Base-by-base conservation (phyloP, 2,888 invertebrate species). In the Andrena praecox region DNA sequence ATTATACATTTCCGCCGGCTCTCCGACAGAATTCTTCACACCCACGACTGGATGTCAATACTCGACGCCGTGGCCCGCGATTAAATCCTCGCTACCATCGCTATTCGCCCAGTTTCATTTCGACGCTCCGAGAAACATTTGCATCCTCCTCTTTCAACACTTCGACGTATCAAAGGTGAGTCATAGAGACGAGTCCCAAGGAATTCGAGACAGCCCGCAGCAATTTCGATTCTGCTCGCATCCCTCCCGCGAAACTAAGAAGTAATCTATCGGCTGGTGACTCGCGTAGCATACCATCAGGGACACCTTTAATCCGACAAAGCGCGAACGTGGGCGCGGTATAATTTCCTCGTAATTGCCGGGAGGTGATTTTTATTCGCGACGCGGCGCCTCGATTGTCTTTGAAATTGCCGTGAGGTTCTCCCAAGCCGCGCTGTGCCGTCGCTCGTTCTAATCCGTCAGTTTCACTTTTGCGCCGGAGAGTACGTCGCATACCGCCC, bases 381-480 rank as follows among this genome's bases (percentile, higher is more conserved):
- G n/a, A 20, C 8, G 8, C 20, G 12, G 33, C 12, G 16, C 24
- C 20, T n/a, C 59, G 64, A 59, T 77, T 66, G 64, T 63, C 42
- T 69, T 70, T 20, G 64, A 52, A 70, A 76, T 66, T 52, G 52
- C 42, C 73, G 66, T 50, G 72, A 24, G 64, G 64, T 79, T 79
- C 64, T 76, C 79, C 29, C 69, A 16, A 24, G 27, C 27, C 54
- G 54, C 54, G 20, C 52, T 24, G 35, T 7, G 31, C 16, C 54
- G 42, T 56, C 42, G 64, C 66, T 66, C 27, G 59, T 75, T 33
- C 24, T 12, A 50, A 10, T 20, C 8, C 59, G 68, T 33, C 48
- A 12, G 71, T 67, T 78, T 77, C 80, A 78, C 84, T 86, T 86
- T 86, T 76, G 81, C 66, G 2, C 8, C 6, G 50, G 72, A 86